Evolutionary conservation across 1,140 invertebrate species (phyloP), one percentile per base, ranked within the genome.

Genomic region (Apis laboriosa): DNA sequence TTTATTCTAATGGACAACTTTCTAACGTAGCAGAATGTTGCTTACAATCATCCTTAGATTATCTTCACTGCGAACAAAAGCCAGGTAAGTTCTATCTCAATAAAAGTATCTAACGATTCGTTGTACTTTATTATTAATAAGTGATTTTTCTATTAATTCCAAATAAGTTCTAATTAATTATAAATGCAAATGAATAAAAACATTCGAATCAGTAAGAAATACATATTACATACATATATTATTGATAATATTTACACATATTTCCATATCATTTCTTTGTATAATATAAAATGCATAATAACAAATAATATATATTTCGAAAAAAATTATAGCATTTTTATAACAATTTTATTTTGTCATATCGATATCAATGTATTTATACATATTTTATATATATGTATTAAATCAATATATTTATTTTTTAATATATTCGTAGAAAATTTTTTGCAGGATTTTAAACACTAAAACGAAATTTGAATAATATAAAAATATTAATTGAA

Each of bases 1-100:
- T 96, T 68, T 94, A 92, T 85, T 93, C 77, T 89, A 90, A 68
- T 28, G 91, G 87, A 13, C 88, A 91, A 11, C 55, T 86, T 19
- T 74, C 78, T 77, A 87, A 77, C 43, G 90, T 87, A 28, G 68
- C 86, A 55, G 83, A 90, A 63, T 83, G 51, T 55, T 74, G 68
- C 73, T 87, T 12, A 80, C 90, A 43, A 91, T 90, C 88, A 80
- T 89, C 28, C 56, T 92, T 90, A 61, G 89, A 92, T 87, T 92
- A 92, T 58, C 91, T 92, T 80, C 92, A 92, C 28, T 73, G 28
- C 58, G 90, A 90, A 73, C 83, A 83, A n/a, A 80, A 89, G 21
- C 43, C 89, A 88, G 92, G 92, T 93, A 85, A 93, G 92, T 83
- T 67, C 19, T 17, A 72, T 73, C 53, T 5, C 58, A 51, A 12